phyloP scores from a whole-genome alignment of 2,797 vertebrate species.

The Somateria mollissima region DNA sequence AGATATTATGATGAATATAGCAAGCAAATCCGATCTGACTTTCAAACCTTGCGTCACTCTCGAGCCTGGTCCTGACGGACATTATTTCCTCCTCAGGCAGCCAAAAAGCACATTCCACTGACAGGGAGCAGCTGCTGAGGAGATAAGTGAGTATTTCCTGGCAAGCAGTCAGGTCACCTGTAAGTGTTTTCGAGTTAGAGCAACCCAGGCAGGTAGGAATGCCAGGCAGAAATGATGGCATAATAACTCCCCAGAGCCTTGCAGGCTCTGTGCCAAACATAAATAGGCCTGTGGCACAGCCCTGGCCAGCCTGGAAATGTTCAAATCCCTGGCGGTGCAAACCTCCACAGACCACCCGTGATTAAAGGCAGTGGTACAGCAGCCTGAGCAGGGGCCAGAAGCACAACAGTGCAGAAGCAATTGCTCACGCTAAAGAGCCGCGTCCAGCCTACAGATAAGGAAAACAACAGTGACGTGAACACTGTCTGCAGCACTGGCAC shows the following conservation, averaged over 20 bases:
- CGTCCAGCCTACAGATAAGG: neutral
- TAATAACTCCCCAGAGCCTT: neutral
- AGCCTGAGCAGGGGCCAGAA: neutral
- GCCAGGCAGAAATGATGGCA: constrained; percentile 5
- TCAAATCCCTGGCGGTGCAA: neutral
- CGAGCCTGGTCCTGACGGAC: neutral
- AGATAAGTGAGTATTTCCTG: constrained; percentile 12
- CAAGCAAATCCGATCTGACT: neutral
- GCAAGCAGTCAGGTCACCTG: constrained; percentile 6
- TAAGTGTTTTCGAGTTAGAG: neutral
- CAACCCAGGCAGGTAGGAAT: neutral
- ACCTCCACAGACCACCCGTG: neutral
- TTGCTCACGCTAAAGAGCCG: neutral
- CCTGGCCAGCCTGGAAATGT: neutral
- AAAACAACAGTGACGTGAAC: fast-evolving
- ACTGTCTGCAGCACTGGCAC: fast-evolving
- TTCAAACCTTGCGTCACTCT: neutral
- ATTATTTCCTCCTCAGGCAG: neutral
- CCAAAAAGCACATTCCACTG: constrained; percentile 18
- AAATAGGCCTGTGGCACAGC: neutral
- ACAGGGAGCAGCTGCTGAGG: neutral
- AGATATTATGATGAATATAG: neutral
- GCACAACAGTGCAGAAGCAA: neutral
- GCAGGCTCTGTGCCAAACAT: neutral
- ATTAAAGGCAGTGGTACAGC: neutral